Base-by-base conservation (phyloP, 2,888 invertebrate genomes). In the Poecilobothrus nobilitatus region DNA sequence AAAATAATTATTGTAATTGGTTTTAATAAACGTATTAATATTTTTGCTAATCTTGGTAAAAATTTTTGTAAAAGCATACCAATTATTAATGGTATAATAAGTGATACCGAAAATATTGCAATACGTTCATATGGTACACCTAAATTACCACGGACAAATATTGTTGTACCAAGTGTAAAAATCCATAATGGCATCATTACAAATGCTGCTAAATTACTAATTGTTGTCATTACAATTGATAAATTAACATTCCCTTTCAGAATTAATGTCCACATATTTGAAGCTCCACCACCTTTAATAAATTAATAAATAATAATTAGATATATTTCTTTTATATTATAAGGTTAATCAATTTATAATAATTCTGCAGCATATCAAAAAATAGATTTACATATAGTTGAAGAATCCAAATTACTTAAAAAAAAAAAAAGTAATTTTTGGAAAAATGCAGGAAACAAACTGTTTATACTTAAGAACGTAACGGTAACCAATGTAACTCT, bases 131-230 rank as follows among this genome's bases (percentile, higher is more conserved):
- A 94, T 0, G 95, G 95, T 4, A 95, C 89, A 66, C 81, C 83
- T 27, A 94, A 84, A 67, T 87, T 83, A 0, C 88, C 89, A 72
- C 87, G 84, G 0, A 84, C 81, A 80, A 92, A 92, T 68, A 92
- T 90, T 63, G 83, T 80, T 74, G 85, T 86, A 0, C 95, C 95
- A 66, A 95, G 84, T 0, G 93, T 92, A 79, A 94, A 92, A 15
- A 94, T 83, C 95, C 95, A 95, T 8, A 91, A 78, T 0, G 95
- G 95, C 86, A 95, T 92, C 84, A 93, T 89, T 91, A 91, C 91
- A 76, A 96, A 90, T 0, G 95, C 90, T 2, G 89, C 88, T 6
- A 96, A 79, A 0, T 93, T 95, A 70, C 93, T 91, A 72, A 94
- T 83, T 33, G 95, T 88, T 0, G 97, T 97, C 95, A 97, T 95